phyloP scores from a whole-genome alignment of 2,888 invertebrate genomes.

The Agelastica alni region DNA sequence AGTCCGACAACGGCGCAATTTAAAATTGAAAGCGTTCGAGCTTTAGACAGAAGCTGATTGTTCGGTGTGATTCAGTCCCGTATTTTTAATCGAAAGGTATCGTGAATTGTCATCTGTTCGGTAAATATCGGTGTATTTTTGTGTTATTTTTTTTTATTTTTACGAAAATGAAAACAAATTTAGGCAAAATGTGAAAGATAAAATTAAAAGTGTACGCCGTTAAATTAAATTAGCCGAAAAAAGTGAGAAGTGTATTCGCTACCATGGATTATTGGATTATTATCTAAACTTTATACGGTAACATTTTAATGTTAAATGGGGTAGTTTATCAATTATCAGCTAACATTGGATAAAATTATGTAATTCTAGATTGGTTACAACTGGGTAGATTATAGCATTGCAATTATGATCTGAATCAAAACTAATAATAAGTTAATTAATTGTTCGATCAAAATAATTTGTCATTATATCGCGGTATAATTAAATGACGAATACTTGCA shows the following conservation, averaged over 20 bases:
- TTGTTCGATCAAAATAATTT: too few relatives aligned
- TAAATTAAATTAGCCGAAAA: too few relatives aligned
- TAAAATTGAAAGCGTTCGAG: not conserved
- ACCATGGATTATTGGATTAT: slow-evolving; percentile 8
- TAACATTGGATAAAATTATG: not conserved
- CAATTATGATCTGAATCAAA: not conserved
- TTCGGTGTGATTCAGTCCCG: not conserved
- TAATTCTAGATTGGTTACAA: not conserved
- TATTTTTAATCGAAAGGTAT: not conserved
- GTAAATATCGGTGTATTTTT: not conserved
- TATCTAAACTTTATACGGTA: slow-evolving; percentile 3
- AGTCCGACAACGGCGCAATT: not conserved
- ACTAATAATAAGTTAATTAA: not conserved
- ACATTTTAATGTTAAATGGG: not conserved
- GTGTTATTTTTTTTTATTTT: not conserved
- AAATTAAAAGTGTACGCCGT: too few relatives aligned
- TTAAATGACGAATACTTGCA: too few relatives aligned
- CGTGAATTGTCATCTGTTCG: slow-evolving; percentile 2
- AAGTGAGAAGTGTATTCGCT: too few relatives aligned
- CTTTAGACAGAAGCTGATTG: not conserved
- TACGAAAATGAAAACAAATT: not conserved
- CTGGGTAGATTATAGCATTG: slow-evolving; percentile 6
- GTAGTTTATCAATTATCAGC: too few relatives aligned
- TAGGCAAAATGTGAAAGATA: not conserved
- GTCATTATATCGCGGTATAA: too few relatives aligned